Conservation (phyloP, 2,888 invertebrate genomes). For the Drosophila meridionalis region DNA sequence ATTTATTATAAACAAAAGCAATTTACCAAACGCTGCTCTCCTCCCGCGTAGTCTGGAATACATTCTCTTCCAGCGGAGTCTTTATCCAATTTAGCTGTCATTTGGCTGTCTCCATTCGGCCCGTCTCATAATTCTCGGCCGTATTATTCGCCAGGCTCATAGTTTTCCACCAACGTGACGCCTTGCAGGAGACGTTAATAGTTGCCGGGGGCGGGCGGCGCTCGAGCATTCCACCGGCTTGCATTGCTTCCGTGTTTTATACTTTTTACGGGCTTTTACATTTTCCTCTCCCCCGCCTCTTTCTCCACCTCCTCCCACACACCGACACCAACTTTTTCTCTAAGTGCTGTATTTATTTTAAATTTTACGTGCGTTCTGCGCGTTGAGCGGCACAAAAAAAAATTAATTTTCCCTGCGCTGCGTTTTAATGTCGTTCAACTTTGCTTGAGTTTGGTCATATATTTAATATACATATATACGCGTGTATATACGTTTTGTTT, state of each 20-base stretch:
- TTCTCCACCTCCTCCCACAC: not conserved
- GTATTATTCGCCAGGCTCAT: conserved; percentile 35
- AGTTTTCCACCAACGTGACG: conserved; percentile 70
- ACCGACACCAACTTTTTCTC: conserved; percentile 5
- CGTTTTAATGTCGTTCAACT: conserved; percentile 74
- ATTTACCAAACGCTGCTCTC: conserved; percentile 37
- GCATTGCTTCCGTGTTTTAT: conserved; percentile 27
- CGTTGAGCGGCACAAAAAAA: conserved; percentile 26
- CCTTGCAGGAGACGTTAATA: conserved; percentile 70
- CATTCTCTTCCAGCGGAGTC: not conserved
- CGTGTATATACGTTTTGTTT: not conserved
- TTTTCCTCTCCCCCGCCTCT: not conserved
- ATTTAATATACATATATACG: not conserved
- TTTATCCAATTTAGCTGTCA: conserved; percentile 48
- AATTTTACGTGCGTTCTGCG: conserved; percentile 57
- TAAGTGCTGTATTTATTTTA: conserved; percentile 70
- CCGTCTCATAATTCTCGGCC: conserved; percentile 66
- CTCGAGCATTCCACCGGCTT: conserved; percentile 55
- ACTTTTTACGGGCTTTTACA: conserved; percentile 23
- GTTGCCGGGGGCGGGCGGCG: conserved; percentile 39
- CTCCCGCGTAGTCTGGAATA: not conserved
- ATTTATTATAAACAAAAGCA: conserved; percentile 67
- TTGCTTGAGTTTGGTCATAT: conserved; percentile 40
- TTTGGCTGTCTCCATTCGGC: conserved; percentile 66
- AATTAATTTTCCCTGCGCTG: conserved; percentile 45